phyloP scores from a whole-genome alignment of 2,113 vertebrate species.

The Leptobrachium leishanense region DNA sequence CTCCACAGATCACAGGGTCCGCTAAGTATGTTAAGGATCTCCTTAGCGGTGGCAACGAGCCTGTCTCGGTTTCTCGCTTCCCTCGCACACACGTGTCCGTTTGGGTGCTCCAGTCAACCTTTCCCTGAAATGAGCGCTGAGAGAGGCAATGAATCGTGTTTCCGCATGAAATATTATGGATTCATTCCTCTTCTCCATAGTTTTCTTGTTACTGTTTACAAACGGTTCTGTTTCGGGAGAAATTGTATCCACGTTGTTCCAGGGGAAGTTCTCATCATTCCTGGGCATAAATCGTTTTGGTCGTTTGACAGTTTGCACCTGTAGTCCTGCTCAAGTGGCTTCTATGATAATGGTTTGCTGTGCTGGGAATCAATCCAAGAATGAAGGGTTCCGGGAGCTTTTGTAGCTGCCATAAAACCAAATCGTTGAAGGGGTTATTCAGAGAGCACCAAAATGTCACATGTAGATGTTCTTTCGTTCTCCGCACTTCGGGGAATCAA shows the following conservation, averaged over 20 bases:
- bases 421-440: too few relatives aligned
- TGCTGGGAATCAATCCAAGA: too few relatives aligned
- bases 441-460: too few relatives aligned
- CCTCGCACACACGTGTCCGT: not conserved
- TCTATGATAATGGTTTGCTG: too few relatives aligned
- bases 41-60: not conserved
- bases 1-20: slow-evolving; percentile 11
- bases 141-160: not conserved
- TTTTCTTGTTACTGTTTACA: slow-evolving; percentile 2
- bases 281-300: not conserved
- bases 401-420: too few relatives aligned
- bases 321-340: not conserved
- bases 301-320: not conserved
- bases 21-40: slow-evolving; percentile 10
- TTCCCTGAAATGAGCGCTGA: accelerated
- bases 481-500: too few relatives aligned
- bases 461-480: too few relatives aligned
- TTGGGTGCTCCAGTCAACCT: accelerated
- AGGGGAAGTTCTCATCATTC: not conserved
- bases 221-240: not conserved
- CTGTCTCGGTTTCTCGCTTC: not conserved
- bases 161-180: slow-evolving; percentile 1
- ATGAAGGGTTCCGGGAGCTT: not conserved
- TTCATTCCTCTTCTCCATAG: too few relatives aligned
- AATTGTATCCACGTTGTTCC: not conserved